Evolutionary conservation across 2,113 vertebrate genomes (phyloP).

Genomic region (Semnornis frantzii): DNA sequence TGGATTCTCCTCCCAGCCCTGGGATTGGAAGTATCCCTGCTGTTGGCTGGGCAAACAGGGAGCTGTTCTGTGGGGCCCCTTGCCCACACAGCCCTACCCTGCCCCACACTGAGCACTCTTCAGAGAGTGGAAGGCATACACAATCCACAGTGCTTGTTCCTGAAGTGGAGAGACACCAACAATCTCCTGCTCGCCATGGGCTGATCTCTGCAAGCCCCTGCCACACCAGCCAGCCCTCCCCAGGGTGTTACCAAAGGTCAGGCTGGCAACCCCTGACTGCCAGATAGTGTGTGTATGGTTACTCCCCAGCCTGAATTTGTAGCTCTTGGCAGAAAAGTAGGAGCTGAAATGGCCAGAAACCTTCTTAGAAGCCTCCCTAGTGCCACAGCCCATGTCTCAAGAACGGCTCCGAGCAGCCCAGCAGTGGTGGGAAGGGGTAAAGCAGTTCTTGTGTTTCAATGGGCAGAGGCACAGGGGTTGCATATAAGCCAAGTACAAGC

Average conservation of each 20-base stretch:
- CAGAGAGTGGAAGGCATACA: background rate
- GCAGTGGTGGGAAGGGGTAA: background rate
- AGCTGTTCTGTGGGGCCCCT: background rate
- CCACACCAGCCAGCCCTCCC: accelerated
- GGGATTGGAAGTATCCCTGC: background rate
- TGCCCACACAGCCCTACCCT: background rate
- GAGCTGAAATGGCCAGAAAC: background rate
- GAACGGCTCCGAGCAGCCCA: background rate
- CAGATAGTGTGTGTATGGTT: background rate
- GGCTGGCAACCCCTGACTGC: background rate
- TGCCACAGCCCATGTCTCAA: background rate
- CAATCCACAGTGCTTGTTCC: background rate
- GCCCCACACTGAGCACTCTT: accelerated
- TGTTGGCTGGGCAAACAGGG: background rate
- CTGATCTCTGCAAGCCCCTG: too few species aligned
- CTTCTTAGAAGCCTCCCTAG: too few species aligned
- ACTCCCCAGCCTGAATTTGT: background rate
- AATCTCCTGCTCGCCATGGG: background rate
- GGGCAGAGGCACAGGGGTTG: background rate
- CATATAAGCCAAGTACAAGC: background rate
- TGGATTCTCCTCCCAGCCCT: background rate
- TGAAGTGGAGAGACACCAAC: background rate
- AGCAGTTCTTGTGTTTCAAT: background rate
- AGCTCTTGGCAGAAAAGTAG: background rate
- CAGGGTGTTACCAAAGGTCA: accelerated